Conservation (phyloP, 2,888 invertebrate genomes). For the Catonia carolina region DNA sequence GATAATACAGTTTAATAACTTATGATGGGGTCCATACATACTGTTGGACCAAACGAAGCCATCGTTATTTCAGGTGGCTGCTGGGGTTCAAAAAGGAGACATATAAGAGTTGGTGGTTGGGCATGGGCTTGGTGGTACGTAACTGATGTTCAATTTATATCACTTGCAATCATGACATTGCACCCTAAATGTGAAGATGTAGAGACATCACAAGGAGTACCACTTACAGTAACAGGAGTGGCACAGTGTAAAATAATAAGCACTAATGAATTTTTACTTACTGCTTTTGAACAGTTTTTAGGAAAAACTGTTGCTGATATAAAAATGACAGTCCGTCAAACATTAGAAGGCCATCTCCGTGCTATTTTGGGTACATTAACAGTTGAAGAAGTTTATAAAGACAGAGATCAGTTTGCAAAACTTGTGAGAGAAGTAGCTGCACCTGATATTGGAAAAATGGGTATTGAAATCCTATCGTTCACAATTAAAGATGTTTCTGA, state of each 20-base stretch:
- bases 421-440: conserved; percentile 94
- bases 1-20: too few species aligned
- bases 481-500: conserved; percentile 98
- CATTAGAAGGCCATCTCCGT: conserved; percentile 90
- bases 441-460: conserved; percentile 97
- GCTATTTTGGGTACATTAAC: conserved; percentile 96
- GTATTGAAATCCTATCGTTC: conserved; percentile 95
- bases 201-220: conserved; percentile 91
- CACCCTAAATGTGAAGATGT: conserved; percentile 94
- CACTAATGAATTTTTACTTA: conserved; percentile 85
- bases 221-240: conserved; percentile 91
- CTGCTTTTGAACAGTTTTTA: conserved; percentile 93
- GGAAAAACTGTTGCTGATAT: conserved; percentile 84
- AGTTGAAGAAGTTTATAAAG: conserved; percentile 95
- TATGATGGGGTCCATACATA: conserved; percentile 97
- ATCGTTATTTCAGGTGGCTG: conserved; percentile 83
- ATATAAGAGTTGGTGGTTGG: conserved; percentile 86
- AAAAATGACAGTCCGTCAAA: conserved; percentile 85
- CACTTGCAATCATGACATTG: conserved; percentile 84
- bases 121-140: conserved; percentile 99
- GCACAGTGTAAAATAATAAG: conserved; percentile 98
- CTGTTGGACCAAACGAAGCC: conserved; percentile 95
- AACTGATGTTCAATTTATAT: conserved; percentile 86
- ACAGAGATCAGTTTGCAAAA: conserved; percentile 94
- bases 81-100: conserved; percentile 4